Evolutionary conservation across 2,797 vertebrate species (phyloP).

Genomic region (Xiphorhynchus erythropygius): DNA sequence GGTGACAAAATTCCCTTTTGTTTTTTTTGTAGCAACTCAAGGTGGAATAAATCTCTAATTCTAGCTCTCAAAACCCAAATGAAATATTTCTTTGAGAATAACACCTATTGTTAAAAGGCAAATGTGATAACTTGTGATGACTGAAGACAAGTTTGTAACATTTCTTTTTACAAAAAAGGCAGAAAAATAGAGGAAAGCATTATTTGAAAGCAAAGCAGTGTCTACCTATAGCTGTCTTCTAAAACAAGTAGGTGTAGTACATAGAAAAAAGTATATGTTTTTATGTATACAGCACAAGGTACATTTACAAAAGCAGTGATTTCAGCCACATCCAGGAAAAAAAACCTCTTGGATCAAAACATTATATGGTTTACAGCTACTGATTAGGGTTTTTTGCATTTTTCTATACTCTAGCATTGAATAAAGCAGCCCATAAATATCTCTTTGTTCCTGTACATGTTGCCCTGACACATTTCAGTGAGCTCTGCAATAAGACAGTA

Average conservation of each 20-base stretch:
- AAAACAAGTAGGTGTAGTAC: not conserved
- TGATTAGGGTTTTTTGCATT: not conserved
- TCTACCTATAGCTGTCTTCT: not conserved
- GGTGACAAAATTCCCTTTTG: not conserved
- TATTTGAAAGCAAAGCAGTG: not conserved
- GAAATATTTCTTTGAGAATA: not conserved
- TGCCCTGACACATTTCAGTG: not conserved
- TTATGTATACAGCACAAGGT: not conserved
- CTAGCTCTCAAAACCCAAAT: not conserved
- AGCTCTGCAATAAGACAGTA: not conserved
- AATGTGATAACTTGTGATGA: not conserved
- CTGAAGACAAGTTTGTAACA: not conserved
- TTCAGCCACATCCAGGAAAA: not conserved
- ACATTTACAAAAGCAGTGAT: not conserved
- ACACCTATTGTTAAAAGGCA: not conserved
- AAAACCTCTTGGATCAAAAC: not conserved
- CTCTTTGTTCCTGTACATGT: not conserved
- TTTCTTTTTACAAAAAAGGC: not conserved
- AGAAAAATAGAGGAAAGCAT: not conserved
- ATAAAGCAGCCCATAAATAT: not conserved
- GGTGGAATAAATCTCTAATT: not conserved
- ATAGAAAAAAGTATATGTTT: not conserved
- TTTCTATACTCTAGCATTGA: not conserved
- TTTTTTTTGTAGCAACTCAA: not conserved
- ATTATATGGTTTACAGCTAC: not conserved